Base-by-base conservation (phyloP, 2,888 invertebrate genomes). In the Phasia obesa region DNA sequence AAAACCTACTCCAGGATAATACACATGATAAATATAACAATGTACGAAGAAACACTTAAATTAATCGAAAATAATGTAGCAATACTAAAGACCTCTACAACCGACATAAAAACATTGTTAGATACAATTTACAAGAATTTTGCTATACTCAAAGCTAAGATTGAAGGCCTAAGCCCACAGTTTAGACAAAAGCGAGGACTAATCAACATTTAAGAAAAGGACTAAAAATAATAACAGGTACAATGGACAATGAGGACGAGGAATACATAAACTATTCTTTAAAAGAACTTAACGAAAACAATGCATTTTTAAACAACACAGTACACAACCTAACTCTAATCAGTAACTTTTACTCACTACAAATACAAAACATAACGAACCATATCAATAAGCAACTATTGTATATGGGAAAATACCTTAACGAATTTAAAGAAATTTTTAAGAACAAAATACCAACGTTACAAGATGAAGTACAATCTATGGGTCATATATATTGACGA, bases 1-100 rank as follows among this genome's bases (percentile, higher is more conserved):
- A n/a, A 76, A 27, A n/a, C 51, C 5, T 81, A 78, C 42, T 64
- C 25, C 15, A 85, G 84, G 62, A 19, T 81, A 27, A 27, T 85
- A 7, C 85, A 84, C 35, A 53, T 84, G 6, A 64, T 85, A 11
- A 85, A 84, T n/a, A 42, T n/a, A 2, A 42, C 42, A 2, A 4
- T n/a, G n/a, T 42, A 42, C 9, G n/a, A 42, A n/a, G 35, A 35
- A 57, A 57, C 57, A 1, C 31, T 60, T 9, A 4, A 17, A 5
- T 7, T 60, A 25, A 60, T 60, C n/a, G 2, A 15, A n/a, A 7
- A 42, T 7, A 60, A 60, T 4, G 13, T 60, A 42, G 38, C 17
- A 2, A 49, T 49, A 27, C 47, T 64, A 4, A 49, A 27, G 27
- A 49, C 64, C 1, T 19, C 47, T 7, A 64, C 49, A 1, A 49